Base-by-base conservation (phyloP, 2,888 invertebrate genomes). In the Tetrapedia diversipes region DNA sequence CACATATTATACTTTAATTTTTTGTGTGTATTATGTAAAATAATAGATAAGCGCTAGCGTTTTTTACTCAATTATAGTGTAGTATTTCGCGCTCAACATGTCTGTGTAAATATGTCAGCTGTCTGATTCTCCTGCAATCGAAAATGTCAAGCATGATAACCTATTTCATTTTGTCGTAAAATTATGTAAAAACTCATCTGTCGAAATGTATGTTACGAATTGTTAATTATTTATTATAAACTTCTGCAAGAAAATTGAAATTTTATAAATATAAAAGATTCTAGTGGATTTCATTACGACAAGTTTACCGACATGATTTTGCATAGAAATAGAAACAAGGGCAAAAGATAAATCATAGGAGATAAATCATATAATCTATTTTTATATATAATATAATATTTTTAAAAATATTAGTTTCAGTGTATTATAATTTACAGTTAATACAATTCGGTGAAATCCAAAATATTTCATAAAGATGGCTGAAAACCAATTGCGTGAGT, bases 401-500 rank as follows among this genome's bases (percentile, higher is more conserved):
- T 65, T 67, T 63, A 65, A 59, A 49, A 4, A 16, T 4, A 10
- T 34, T 45, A 43, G 49, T 4, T 14, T 2, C n/a, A 45, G 24
- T 43, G n/a, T 41, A 27, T 29, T 32, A 22, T 24, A 47, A 53
- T 32, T 59, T 37, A 24, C 11, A 29, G 14, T 19, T 19, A 7
- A 37, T 22, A 32, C 27, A n/a, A 34, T 53, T 51, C 3, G n/a
- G 19, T 19, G 14, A 10, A 19, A 43, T 1, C 54, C 41, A 4
- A 24, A 16, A 14, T 14, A 67, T n/a, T 60, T 54, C 16, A 54
- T 45, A 34, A 66, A 61, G 41, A 83, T 83, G 77, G 74, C 72
- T 2, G 80, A 69, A 19, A 75, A 81, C 47, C 64, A 69, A 54
- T 57, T 83, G 56, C 77, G 83, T 83, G 68, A 83, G 81, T 83